phyloP scores from a whole-genome alignment of 2,888 invertebrate species.

The Resseliella maxima region DNA sequence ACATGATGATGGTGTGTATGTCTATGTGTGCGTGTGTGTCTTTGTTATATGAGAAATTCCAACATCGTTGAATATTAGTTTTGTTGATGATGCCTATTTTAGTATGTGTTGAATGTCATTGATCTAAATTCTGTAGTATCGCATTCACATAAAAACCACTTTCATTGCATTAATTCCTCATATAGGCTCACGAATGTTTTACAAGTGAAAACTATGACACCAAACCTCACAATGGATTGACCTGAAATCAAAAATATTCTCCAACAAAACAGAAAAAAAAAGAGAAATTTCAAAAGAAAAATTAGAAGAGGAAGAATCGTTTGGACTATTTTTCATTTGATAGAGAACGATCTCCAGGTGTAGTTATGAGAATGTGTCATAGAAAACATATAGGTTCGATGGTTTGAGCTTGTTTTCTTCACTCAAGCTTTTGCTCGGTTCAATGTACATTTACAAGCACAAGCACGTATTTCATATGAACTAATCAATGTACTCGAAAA shows the following conservation, averaged over 20 bases:
- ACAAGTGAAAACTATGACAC: not conserved
- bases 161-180: not conserved
- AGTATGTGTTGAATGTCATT: not conserved
- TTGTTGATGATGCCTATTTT: not conserved
- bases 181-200: not conserved
- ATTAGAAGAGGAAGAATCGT: not conserved
- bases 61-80: not conserved
- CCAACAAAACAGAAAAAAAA: not conserved
- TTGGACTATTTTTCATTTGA: not conserved
- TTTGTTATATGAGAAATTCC: not conserved
- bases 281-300: not conserved
- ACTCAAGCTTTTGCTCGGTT: no score
- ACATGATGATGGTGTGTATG: not conserved
- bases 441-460: no score
- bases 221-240: not conserved
- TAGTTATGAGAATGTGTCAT: not conserved
- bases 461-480: not conserved
- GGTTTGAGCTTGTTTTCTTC: not conserved
- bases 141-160: not conserved
- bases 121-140: constrained; percentile 11
- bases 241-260: not conserved
- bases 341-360: not conserved
- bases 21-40: not conserved
- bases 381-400: not conserved
- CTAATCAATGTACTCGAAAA: constrained; percentile 6